These are phyloP conservation scores for Microplitis demolitor DNA, from an alignment of 1,140 invertebrate species.

Conservation along the genomic window DNA sequence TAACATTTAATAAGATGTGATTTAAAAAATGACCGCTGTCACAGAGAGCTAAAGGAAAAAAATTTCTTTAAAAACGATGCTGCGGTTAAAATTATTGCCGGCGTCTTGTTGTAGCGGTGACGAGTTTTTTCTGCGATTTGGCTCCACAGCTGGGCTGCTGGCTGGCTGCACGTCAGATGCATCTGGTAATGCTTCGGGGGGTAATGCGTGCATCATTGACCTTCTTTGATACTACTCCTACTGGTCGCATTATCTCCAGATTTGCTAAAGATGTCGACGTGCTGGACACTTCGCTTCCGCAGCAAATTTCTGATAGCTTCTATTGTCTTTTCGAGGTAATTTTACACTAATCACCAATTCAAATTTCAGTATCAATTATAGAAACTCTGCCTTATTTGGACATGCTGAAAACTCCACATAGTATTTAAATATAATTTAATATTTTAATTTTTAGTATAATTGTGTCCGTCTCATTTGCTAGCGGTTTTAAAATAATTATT, in stretches of 20 bases:
- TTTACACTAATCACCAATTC: conserved; percentile 16
- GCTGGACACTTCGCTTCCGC: conserved; percentile 75
- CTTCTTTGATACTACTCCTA: conserved; percentile 89
- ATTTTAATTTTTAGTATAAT: conserved; percentile 37
- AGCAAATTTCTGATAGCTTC: conserved; percentile 72
- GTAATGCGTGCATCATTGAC: conserved; percentile 76
- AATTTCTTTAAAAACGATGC: background rate
- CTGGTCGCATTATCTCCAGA: conserved; percentile 83
- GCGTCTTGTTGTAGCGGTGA: conserved; percentile 67
- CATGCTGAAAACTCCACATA: background rate
- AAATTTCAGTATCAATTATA: background rate
- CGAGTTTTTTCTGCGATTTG: conserved; percentile 73
- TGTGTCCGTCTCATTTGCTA: conserved; percentile 36
- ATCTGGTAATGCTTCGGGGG: conserved; percentile 74
- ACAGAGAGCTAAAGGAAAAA: conserved; percentile 4
- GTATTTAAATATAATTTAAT: background rate
- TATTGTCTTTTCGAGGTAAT: conserved; percentile 84
- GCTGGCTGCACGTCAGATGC: conserved; percentile 75
- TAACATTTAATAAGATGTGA: background rate
- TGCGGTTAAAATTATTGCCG: conserved; percentile 13
- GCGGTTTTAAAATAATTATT: background rate
- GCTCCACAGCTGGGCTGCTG: conserved; percentile 73
- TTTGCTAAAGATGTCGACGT: conserved; percentile 82
- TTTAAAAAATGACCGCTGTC: background rate
- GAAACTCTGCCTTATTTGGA: too few relatives aligned